Evolutionary conservation across 2,113 vertebrate genomes (phyloP).

Genomic region (Sinocyclocheilus rhinocerous): DNA sequence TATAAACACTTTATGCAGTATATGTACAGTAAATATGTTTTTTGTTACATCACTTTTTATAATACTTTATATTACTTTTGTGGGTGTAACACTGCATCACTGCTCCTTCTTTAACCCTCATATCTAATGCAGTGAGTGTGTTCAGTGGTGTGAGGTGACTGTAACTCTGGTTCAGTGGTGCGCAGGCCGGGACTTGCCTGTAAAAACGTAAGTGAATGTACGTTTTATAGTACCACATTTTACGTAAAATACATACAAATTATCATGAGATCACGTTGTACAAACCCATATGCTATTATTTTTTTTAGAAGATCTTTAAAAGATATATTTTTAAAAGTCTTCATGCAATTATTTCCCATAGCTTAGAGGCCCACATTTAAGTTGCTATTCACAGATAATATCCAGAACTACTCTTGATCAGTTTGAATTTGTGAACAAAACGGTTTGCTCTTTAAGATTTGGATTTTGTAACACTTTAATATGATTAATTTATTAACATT

Average conservation of each 20-base stretch:
- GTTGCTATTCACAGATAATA: background rate
- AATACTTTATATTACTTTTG: background rate
- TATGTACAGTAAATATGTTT: background rate
- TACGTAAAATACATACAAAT: too few relatives aligned
- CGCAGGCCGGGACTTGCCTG: slow-evolving; percentile 37
- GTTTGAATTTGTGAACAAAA: background rate
- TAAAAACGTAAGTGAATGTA: too few relatives aligned
- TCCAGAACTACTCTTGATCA: background rate
- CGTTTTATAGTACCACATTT: too few relatives aligned
- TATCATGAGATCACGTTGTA: too few relatives aligned
- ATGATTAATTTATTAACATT: background rate
- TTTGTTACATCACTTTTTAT: background rate
- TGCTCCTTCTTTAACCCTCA: slow-evolving; percentile 45
- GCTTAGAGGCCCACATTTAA: background rate
- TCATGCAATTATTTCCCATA: background rate
- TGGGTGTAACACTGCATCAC: slow-evolving; percentile 21
- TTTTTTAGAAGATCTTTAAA: background rate
- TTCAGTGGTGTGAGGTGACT: slow-evolving; percentile 45
- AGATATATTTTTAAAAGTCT: background rate
- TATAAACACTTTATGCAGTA: too few relatives aligned
- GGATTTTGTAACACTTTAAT: background rate
- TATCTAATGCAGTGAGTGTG: slow-evolving; percentile 39
- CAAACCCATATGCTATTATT: background rate
- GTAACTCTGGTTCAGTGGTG: slow-evolving; percentile 37
- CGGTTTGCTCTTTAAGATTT: background rate